Base-by-base conservation (phyloP, 2,113 vertebrate genomes). In the Megaptera novaeangliae region DNA sequence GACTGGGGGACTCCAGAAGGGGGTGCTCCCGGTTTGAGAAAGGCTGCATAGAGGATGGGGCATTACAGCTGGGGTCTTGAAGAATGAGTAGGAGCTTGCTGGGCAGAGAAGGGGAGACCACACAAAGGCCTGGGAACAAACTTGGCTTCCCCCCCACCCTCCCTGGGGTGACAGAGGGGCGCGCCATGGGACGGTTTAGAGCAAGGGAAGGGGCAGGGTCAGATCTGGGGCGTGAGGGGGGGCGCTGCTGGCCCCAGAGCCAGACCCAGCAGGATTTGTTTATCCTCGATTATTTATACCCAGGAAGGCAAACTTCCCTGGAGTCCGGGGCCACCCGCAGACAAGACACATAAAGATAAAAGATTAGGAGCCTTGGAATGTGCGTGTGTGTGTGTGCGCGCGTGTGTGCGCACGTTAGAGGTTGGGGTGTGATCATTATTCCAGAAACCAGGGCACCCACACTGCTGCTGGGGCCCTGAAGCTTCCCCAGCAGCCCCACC, bases 301-400 rank as follows among this genome's bases (percentile, higher is more conserved):
- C 63, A 34, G 88, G 81, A 94, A 93, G 92, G 94, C 89, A 41
- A 71, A 88, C 91, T 94, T 94, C 78, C 77, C 71, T 14, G 27
- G 59, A 82, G 92, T 41, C 92, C 20, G 3, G 89, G 96, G 64
- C 95, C 96, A 97, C 96, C 95, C 86, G 25, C 96, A 93, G 95
- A 80, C 97, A 85, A 66, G 75, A 87, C 80, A 85, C 63, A 90
- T 63, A 82, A 71, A 97, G 92, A 93, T 78, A 84, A 78, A 83
- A 95, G 97, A 92, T 91, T 41, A 85, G 94, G 82, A 63, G 46
- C 46, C 68, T 21, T 61, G 87, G 96, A 85, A 75, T 15, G 63
- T 4, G 63, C 7, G 29, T 0, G 29, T 15, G 36, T 31, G 72
- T 4, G 5, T 21, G 66, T 36, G 11, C 8, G 11, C 41, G 21